These are phyloP conservation scores for Lucifuga dentata DNA, from an alignment of 2,113 vertebrate species.

Conservation along the genomic window DNA sequence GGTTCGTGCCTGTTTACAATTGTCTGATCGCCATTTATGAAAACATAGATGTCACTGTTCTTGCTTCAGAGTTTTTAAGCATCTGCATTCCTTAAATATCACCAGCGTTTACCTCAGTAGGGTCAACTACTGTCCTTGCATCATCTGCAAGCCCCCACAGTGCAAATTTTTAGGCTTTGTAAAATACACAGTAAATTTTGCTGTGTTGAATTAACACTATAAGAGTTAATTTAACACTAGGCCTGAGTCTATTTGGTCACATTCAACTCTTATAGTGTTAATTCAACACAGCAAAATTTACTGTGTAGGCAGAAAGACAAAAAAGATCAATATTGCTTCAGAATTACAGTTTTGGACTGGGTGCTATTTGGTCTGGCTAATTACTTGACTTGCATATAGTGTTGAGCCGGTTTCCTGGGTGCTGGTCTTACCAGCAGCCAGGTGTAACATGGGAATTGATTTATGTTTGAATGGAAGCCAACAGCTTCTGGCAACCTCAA, in stretches of 20 bases:
- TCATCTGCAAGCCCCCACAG: slow-evolving; percentile 40
- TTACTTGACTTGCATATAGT: slow-evolving; percentile 62
- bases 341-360: slow-evolving; percentile 42
- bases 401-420: slow-evolving; percentile 40
- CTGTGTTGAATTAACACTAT: no score
- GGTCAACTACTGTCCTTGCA: slow-evolving; percentile 38
- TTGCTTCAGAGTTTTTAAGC: slow-evolving; percentile 23
- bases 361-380: slow-evolving; percentile 44
- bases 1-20: no score
- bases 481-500: slow-evolving; percentile 65
- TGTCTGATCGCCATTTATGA: slow-evolving; percentile 9
- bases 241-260: no score
- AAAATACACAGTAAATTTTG: no score
- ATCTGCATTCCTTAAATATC: slow-evolving; percentile 22
- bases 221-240: no score
- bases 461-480: slow-evolving; percentile 66
- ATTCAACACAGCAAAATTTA: no score
- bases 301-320: slow-evolving; percentile 59
- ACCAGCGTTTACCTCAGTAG: slow-evolving; percentile 39
- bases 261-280: no score
- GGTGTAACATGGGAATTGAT: slow-evolving; percentile 68
- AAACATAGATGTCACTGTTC: not conserved
- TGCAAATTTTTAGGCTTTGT: slow-evolving; percentile 38
- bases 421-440: slow-evolving; percentile 57
- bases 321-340: slow-evolving; percentile 65